phyloP scores from a whole-genome alignment of 1,140 invertebrate species.

The Stegodyphus dumicola region DNA sequence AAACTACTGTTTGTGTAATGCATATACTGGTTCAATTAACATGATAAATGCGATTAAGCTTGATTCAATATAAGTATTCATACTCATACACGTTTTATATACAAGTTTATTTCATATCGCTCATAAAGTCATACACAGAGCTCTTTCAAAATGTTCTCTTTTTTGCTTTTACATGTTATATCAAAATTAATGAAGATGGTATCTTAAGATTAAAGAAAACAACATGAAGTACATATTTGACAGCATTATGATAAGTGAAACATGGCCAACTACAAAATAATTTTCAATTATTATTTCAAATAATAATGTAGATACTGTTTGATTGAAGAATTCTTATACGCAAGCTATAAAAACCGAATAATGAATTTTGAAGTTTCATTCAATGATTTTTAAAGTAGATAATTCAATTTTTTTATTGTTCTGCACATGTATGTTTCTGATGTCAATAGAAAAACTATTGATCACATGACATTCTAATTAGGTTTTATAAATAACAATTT shows the following conservation, averaged over 20 bases:
- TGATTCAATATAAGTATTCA: no score
- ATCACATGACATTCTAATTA: no score
- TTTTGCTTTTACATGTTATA: constrained; percentile 33
- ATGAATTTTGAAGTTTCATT: background rate
- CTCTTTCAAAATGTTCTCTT: constrained; percentile 29
- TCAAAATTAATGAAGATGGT: constrained; percentile 48
- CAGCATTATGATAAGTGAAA: background rate
- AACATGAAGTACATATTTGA: background rate
- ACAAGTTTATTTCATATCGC: constrained; percentile 56
- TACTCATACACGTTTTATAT: constrained; percentile 36
- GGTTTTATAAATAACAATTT: no score
- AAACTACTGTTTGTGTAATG: no score
- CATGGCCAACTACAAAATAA: background rate
- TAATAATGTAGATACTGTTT: background rate
- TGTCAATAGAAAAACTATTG: no score
- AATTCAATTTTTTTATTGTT: background rate
- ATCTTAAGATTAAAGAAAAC: constrained; percentile 1
- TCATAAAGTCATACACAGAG: constrained; percentile 47
- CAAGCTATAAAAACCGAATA: background rate
- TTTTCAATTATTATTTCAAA: background rate
- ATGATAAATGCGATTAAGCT: no score
- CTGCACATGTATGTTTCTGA: no score
- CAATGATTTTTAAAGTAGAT: background rate
- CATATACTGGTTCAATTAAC: no score
- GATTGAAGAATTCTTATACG: background rate